Percentiles rank a stretch among this genome's conserved stretches.
These are phyloP conservation scores for Nephrocerus scutellatus DNA, from an alignment of 2,888 invertebrate species.

Conservation along the genomic window DNA sequence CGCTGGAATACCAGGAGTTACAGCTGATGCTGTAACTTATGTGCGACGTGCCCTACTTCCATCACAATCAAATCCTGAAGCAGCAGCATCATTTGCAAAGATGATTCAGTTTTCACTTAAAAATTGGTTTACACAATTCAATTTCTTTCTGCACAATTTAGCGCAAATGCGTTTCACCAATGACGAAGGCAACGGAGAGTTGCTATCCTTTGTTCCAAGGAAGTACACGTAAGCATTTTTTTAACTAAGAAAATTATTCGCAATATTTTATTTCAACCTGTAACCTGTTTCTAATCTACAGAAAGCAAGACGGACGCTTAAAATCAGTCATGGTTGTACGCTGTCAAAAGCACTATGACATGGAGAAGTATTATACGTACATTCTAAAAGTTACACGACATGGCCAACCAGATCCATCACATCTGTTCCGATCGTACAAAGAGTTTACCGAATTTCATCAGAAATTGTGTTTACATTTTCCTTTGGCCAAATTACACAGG, in stretches of 20 bases:
- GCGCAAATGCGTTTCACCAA: constrained; percentile 87
- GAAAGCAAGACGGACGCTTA: constrained; percentile 84
- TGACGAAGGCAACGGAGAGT: constrained; percentile 72
- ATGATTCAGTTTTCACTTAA: constrained; percentile 93
- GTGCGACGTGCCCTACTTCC: constrained; percentile 85
- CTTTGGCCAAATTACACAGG: constrained; percentile 85
- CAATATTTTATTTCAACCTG: constrained; percentile 1
- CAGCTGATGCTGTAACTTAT: constrained; percentile 84
- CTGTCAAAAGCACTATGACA: constrained; percentile 91
- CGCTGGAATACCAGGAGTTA: constrained; percentile 59
- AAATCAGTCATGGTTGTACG: constrained; percentile 77
- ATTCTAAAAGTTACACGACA: constrained; percentile 76
- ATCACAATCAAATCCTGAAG: constrained; percentile 86
- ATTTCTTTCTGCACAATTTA: constrained; percentile 96
- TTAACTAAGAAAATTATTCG: neutral
- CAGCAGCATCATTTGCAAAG: constrained; percentile 89
- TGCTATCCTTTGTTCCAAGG: constrained; percentile 89
- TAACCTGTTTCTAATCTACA: constrained; percentile 39
- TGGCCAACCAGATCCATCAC: constrained; percentile 77
- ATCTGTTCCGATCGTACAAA: constrained; percentile 88
- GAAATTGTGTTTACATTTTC: constrained; percentile 86
- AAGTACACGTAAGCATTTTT: constrained; percentile 77
- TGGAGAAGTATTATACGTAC: constrained; percentile 96
- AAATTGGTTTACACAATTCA: constrained; percentile 91
- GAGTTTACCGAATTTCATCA: constrained; percentile 96